Base-by-base conservation (phyloP, 2,888 invertebrate species). In the Zaprionus obscuricornis region DNA sequence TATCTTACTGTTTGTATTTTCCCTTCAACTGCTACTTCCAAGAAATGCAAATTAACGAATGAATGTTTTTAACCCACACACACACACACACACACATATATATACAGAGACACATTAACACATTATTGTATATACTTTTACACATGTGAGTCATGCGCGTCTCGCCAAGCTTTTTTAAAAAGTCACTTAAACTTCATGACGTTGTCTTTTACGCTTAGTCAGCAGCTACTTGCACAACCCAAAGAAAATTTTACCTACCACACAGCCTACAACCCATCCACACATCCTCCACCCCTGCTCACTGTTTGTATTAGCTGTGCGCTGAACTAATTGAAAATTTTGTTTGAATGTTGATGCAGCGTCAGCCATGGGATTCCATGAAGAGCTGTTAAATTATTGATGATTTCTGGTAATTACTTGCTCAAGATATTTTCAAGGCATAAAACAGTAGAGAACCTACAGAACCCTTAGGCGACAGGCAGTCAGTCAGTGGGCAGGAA, bases 101-200 rank as follows among this genome's bases (percentile, higher is more conserved):
- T n/a, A 40, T 24, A 11, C 22, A 18, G n/a, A 34, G 29, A n/a
- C 39, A 17, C 8, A 6, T 27, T 59, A 27, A 33, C 45, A 47
- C 54, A 54, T 37, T 29, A 54, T 29, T 47, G 24, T 40, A 57
- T 36, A 10, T 46, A 20, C 26, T 39, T 17, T 17, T 34, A 20
- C 56, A 57, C 54, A 66, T 65, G 64, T 74, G 68, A 76, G 66
- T 74, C 74, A 77, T 58, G 40, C 29, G 33, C 43, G 54, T 26
- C 47, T 40, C 27, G 59, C 22, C 47, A 47, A 42, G 46, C 36
- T 64, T 58, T 43, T 49, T 66, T 56, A 58, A 74, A 71, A 64
- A 69, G 73, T 71, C 74, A 68, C 70, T 74, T 71, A 56, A 68
- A 75, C 70, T 70, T 79, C 66, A 74, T 70, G 77, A 66, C 60